These are phyloP conservation scores for Brachionus manjavacas DNA, from an alignment of 1,140 invertebrate genomes.

Conservation along the genomic window DNA sequence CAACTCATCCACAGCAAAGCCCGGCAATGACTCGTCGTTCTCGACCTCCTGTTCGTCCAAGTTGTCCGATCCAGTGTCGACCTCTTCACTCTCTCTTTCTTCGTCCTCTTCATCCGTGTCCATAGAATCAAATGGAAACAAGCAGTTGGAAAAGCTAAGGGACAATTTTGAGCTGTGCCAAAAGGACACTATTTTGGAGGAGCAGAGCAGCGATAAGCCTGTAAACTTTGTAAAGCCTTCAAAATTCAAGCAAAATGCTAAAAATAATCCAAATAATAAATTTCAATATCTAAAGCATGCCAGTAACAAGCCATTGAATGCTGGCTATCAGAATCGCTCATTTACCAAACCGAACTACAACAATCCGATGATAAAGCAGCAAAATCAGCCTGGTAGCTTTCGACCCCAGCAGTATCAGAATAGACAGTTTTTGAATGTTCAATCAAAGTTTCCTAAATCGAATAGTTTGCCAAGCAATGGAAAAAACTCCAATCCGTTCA, in stretches of 20 bases:
- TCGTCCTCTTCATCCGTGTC: slow-evolving; percentile 25
- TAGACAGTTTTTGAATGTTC: background rate
- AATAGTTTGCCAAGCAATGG: slow-evolving; percentile 24
- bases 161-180: background rate
- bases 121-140: background rate
- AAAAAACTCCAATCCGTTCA: background rate
- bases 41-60: background rate
- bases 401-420: background rate
- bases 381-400: background rate
- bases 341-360: background rate
- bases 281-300: background rate
- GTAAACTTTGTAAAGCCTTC: background rate
- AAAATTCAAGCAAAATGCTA: background rate
- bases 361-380: background rate
- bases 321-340: background rate
- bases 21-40: slow-evolving; percentile 3
- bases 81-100: background rate
- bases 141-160: background rate
- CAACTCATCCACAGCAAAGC: slow-evolving; percentile 16
- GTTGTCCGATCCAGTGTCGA: background rate
- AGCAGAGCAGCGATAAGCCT: background rate
- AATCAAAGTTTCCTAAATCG: slow-evolving; percentile 28
- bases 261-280: slow-evolving; percentile 2
- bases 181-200: background rate
- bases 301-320: background rate